Conservation (phyloP, 2,113 vertebrate species). For the Aegithalos caudatus region DNA sequence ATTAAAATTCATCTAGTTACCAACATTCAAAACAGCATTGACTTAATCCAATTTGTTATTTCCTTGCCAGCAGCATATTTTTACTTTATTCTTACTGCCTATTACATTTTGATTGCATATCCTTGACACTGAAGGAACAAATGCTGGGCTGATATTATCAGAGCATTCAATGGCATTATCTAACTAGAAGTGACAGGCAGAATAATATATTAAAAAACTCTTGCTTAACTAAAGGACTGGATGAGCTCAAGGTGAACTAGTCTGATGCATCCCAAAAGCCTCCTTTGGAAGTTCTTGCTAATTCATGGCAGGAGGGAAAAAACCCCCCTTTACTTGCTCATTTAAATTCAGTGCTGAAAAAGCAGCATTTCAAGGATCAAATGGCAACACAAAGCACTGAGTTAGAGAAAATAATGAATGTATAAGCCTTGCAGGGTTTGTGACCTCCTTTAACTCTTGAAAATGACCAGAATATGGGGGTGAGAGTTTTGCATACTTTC, state of each 20-base stretch:
- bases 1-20: background rate
- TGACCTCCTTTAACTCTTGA: background rate
- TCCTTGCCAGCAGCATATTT: background rate
- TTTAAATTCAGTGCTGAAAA: background rate
- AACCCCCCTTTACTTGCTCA: fast-evolving
- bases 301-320: background rate
- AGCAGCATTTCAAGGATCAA: background rate
- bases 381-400: background rate
- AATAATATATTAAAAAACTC: background rate
- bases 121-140: background rate
- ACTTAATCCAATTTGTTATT: constrained; percentile 1
- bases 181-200: background rate
- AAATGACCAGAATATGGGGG: background rate
- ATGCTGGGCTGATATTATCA: background rate
- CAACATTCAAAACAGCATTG: background rate
- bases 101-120: background rate
- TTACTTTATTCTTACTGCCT: background rate
- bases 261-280: background rate
- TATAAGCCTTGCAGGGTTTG: background rate
- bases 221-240: background rate
- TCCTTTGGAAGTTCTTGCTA: background rate
- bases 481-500: background rate
- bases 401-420: background rate
- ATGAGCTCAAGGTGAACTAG: background rate
- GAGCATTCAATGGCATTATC: background rate